Evolutionary conservation across 2,113 vertebrate genomes (phyloP).

Genomic region (Nesogale talazaci): DNA sequence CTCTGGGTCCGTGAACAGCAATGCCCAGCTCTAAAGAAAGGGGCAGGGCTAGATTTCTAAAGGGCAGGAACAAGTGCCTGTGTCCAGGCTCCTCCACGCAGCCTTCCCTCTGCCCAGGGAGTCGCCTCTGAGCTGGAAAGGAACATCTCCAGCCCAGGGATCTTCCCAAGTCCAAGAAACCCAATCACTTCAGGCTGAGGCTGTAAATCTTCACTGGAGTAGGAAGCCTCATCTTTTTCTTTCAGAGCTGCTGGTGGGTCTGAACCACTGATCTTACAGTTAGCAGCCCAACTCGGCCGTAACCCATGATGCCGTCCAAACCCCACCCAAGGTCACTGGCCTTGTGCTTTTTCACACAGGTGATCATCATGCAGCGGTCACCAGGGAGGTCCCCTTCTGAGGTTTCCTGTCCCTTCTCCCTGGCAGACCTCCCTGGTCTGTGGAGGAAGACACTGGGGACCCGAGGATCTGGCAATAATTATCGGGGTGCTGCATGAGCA

Average conservation of each 20-base stretch:
- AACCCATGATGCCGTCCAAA: too few relatives aligned
- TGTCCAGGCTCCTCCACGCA: not conserved
- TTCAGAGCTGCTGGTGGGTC: too few relatives aligned
- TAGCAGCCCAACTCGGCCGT: too few relatives aligned
- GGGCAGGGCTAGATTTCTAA: not conserved
- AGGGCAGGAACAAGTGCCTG: not conserved
- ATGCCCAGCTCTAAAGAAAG: not conserved
- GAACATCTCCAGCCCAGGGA: not conserved
- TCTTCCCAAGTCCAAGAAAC: not conserved
- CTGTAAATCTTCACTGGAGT: too few relatives aligned
- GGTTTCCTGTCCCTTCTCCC: not conserved
- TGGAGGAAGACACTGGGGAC: not conserved
- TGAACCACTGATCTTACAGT: too few relatives aligned
- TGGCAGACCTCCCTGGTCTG: not conserved
- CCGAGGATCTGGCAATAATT: not conserved
- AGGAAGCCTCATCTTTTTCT: too few relatives aligned
- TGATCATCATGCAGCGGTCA: not conserved
- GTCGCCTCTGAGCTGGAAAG: not conserved
- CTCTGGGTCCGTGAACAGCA: not conserved
- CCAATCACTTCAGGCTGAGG: too few relatives aligned
- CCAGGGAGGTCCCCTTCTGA: not conserved
- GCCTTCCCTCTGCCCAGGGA: not conserved
- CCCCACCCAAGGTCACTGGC: not conserved
- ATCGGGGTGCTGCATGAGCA: not conserved
- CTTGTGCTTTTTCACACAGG: not conserved